Evolutionary conservation across 2,797 vertebrate genomes (phyloP).

Genomic region (Saxicola maurus): DNA sequence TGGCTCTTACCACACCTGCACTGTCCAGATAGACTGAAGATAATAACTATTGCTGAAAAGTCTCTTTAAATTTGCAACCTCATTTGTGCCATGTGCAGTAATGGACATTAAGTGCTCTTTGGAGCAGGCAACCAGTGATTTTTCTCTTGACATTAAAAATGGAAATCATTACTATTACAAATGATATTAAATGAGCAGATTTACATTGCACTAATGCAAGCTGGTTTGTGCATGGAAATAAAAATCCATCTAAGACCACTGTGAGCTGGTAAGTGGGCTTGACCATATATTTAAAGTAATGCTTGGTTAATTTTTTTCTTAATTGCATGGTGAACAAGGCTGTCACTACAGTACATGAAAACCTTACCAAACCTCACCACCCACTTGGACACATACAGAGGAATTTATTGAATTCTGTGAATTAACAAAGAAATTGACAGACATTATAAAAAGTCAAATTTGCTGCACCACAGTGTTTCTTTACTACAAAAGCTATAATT

Average conservation of each 20-base stretch:
- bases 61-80: neutral
- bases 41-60: neutral
- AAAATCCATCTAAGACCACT: neutral
- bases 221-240: neutral
- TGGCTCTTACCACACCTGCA: neutral
- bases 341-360: neutral
- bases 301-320: neutral
- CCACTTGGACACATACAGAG: neutral
- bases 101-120: conserved; percentile 12
- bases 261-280: neutral
- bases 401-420: neutral
- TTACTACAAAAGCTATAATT: neutral
- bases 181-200: neutral
- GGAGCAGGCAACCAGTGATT: neutral
- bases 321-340: neutral
- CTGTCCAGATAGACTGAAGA: neutral
- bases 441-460: neutral
- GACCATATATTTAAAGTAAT: neutral
- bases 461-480: neutral
- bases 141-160: conserved; percentile 21
- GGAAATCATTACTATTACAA: conserved; percentile 12
- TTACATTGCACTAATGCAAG: neutral
- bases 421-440: neutral
- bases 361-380: neutral
- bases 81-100: neutral